A percentile compares a stretch with the other conserved stretches of the same genome.
Evolutionary conservation across 2,888 invertebrate species (phyloP).

Genomic region (Polyommatus iphigenia): DNA sequence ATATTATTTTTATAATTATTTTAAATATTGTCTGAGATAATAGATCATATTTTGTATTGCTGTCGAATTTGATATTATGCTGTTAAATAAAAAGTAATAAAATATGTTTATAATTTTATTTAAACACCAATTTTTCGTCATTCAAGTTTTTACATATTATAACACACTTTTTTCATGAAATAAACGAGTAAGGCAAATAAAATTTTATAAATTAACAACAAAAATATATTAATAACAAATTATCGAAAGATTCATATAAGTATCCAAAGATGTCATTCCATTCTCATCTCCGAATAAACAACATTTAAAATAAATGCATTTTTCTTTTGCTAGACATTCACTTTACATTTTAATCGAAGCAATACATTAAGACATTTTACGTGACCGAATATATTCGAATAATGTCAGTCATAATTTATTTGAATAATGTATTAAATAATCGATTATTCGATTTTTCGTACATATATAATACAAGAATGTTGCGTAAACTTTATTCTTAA

Average conservation of each 20-base stretch:
- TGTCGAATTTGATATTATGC: constrained; percentile 46
- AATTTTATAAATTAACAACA: constrained; percentile 2
- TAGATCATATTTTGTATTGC: constrained; percentile 56
- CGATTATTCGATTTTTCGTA: not conserved
- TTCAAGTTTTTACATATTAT: not conserved
- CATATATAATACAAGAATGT: no score
- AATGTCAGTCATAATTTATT: not conserved
- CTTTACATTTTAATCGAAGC: not conserved
- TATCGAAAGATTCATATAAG: not conserved
- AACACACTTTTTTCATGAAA: not conserved
- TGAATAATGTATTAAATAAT: not conserved
- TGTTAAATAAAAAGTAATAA: constrained; percentile 43
- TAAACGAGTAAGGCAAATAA: not conserved
- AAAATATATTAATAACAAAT: not conserved
- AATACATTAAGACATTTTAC: not conserved
- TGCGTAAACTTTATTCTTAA: no score
- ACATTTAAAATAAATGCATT: not conserved
- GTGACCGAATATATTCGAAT: not conserved
- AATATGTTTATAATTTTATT: constrained; percentile 1
- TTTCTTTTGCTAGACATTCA: not conserved
- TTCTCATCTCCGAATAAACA: not conserved
- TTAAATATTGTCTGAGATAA: constrained; percentile 51
- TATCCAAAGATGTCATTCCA: not conserved
- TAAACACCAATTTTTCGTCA: not conserved
- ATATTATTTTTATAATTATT: constrained; percentile 30